Evolutionary conservation across 2,113 vertebrate species (phyloP), one percentile per base, ranked within the genome.

Genomic region (Dromaius novaehollandiae): DNA sequence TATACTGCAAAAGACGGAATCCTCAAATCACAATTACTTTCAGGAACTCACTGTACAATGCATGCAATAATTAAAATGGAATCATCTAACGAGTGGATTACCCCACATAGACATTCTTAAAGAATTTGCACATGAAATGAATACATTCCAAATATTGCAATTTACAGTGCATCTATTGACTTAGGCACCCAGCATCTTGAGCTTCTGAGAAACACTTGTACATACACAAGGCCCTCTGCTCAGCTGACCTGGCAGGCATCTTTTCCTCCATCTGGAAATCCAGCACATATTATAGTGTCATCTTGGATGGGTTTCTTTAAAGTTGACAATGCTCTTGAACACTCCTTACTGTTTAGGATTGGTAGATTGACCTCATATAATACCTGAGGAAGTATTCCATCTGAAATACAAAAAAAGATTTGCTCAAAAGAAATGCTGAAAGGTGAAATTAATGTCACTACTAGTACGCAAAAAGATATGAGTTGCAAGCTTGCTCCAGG

Each of bases 171-270:
- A 44, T 53, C 74, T 71, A 64, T 88, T 81, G 28, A 19, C 5
- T 83, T 26, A 36, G 58, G 66, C 42, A 64, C 40, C 60, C 18
- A 50, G n/a, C 40, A 26, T 56, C 40, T 17, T 61, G 34, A 89
- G 70, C 30, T 78, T 51, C 76, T 64, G 38, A 32, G 79, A 26
- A 88, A 51, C 65, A 13, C 46, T 9, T 25, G 4, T 19, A 4
- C 48, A 75, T 36, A 44, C 22, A 13, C 32, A 26, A 65, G 34
- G 46, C 25, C 12, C 25, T 50, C 22, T 36, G 66, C 8, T 58
- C 51, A 16, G 56, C 97, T 89, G 96, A 99, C 99, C 98, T 99
- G 99, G 83, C 99, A 99, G 21, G 99, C 98, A 71, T 99, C 99
- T 93, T 78, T 98, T 18, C 98, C 99, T 92, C 99, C 99, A 60